phyloP scores from a whole-genome alignment of 64 coral and sea anemone species.

The Pocillopora verrucosa region DNA sequence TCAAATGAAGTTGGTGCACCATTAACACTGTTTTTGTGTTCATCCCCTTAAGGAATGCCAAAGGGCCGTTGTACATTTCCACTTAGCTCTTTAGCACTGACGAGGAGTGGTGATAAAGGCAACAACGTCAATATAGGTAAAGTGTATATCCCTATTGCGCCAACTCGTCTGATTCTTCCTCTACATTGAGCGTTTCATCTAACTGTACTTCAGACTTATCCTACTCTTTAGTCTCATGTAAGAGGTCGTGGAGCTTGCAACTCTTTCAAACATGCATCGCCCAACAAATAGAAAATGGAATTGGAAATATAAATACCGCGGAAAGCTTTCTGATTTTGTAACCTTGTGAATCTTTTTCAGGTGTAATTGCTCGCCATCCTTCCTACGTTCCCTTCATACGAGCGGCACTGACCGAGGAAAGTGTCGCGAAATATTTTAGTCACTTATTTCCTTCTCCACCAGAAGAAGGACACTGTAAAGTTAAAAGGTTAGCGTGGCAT shows the following conservation, averaged over 20 bases:
- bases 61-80: slow-evolving; percentile 97
- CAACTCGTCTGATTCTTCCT: no score
- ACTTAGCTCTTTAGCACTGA: slow-evolving; percentile 91
- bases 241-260: no score
- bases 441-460: slow-evolving; percentile 86
- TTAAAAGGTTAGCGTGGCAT: slow-evolving; percentile 63
- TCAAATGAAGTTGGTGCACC: no score
- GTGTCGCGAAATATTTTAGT: slow-evolving; percentile 90
- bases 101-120: slow-evolving; percentile 97
- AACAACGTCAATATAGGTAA: slow-evolving; percentile 94
- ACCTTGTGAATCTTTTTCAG: slow-evolving; percentile 16
- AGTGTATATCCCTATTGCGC: neutral
- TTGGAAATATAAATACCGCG: neutral
- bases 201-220: no score
- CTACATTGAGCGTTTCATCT: no score
- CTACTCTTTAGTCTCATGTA: no score
- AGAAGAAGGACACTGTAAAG: slow-evolving; percentile 75
- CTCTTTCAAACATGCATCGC: no score
- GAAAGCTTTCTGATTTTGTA: neutral
- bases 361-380: slow-evolving; percentile 94
- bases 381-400: slow-evolving; percentile 93
- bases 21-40: neutral
- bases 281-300: no score
- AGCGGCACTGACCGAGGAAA: slow-evolving; percentile 86
- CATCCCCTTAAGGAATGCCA: slow-evolving; percentile 62